A percentile compares a stretch with the other conserved stretches of the same genome.
These are phyloP conservation scores for Leistus spinibarbis DNA, from an alignment of 2,888 invertebrate genomes.

Conservation along the genomic window DNA sequence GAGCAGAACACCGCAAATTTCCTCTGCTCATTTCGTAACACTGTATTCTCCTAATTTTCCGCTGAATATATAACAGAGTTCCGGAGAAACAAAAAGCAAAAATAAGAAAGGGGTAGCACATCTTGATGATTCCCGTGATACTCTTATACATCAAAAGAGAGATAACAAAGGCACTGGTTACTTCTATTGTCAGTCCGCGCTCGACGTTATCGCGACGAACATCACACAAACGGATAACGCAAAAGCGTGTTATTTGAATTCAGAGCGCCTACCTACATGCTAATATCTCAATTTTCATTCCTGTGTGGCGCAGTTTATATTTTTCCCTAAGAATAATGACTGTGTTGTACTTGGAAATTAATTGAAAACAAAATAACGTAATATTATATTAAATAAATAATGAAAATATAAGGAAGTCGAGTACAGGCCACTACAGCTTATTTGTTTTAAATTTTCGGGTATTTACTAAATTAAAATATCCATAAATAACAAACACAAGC, in stretches of 20 bases:
- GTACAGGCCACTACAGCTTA: too few relatives aligned
- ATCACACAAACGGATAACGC: neutral
- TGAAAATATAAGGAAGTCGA: too few relatives aligned
- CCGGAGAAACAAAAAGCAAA: neutral
- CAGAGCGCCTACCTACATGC: conserved; percentile 25
- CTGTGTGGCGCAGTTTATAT: neutral
- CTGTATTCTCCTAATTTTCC: neutral
- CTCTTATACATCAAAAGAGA: conserved; percentile 3
- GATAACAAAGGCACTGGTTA: neutral
- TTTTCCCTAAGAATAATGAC: conserved; percentile 36
- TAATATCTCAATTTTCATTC: conserved; percentile 33
- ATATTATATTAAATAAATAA: too few relatives aligned
- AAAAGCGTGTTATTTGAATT: conserved; percentile 27
- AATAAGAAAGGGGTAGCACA: neutral
- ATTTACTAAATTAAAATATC: too few relatives aligned
- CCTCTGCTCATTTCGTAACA: neutral
- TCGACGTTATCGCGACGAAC: neutral
- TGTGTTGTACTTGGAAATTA: conserved; percentile 31
- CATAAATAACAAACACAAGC: too few relatives aligned
- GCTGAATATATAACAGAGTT: neutral
- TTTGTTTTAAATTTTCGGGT: too few relatives aligned
- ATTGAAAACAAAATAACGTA: too few relatives aligned
- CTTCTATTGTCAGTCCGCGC: conserved; percentile 1
- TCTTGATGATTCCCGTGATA: neutral
- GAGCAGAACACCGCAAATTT: neutral